A percentile compares a stretch with the other conserved stretches of the same genome.
Evolutionary conservation across 2,888 invertebrate species (phyloP).

Genomic region (Acronicta aceris): DNA sequence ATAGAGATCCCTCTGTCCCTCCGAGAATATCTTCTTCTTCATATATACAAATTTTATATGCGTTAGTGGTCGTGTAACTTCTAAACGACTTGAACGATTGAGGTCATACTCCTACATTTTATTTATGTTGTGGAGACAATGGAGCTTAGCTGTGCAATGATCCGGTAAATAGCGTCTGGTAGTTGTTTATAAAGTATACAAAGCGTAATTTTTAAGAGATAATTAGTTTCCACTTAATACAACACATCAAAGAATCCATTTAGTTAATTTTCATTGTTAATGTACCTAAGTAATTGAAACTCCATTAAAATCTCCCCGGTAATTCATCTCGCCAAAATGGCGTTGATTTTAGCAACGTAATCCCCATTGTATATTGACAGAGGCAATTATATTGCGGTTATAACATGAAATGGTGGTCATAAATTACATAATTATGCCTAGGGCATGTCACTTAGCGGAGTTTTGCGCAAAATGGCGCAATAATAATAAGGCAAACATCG

Average conservation of each 20-base stretch:
- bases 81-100: too few relatives aligned
- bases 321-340: slow-evolving; percentile 1
- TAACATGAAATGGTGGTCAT: slow-evolving; percentile 13
- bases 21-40: background rate
- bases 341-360: slow-evolving; percentile 8
- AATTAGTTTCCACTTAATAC: background rate
- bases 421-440: slow-evolving; percentile 24
- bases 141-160: too few relatives aligned
- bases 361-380: slow-evolving; percentile 10
- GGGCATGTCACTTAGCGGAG: slow-evolving; percentile 11
- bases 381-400: slow-evolving; percentile 12
- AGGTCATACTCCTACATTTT: too few relatives aligned
- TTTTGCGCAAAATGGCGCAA: slow-evolving; percentile 26
- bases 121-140: too few relatives aligned
- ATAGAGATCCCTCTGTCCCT: background rate
- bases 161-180: too few relatives aligned
- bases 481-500: slow-evolving; percentile 33
- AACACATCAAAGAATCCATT: slow-evolving; percentile 4
- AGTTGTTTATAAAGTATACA: background rate
- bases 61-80: too few relatives aligned
- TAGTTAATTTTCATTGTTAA: slow-evolving; percentile 4
- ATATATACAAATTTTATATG: too few relatives aligned
- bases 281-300: slow-evolving; percentile 5
- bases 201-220: background rate
- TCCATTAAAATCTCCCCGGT: background rate